phyloP scores from a whole-genome alignment of 2,113 vertebrate species.

The Brachypteracias leptosomus region DNA sequence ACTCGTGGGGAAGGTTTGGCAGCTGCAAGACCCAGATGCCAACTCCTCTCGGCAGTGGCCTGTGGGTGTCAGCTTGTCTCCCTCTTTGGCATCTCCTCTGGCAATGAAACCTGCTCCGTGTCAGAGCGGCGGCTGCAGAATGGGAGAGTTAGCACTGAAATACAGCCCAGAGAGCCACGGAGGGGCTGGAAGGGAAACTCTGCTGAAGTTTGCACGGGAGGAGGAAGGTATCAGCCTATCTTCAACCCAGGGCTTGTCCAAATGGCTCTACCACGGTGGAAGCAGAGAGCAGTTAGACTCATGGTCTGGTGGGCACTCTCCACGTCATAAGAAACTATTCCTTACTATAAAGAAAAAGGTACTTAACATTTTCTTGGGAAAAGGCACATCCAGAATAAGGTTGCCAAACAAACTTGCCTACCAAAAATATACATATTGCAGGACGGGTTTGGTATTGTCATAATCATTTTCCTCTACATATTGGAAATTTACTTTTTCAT shows the following conservation, averaged over 20 bases:
- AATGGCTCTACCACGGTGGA: fast-evolving
- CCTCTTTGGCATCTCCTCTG: neutral
- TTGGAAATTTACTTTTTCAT: too few species aligned
- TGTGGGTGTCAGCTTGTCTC: neutral
- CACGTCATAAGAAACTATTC: too few species aligned
- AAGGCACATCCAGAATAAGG: too few species aligned
- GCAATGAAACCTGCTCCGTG: neutral
- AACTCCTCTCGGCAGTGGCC: neutral
- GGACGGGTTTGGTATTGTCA: too few species aligned
- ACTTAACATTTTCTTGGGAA: too few species aligned
- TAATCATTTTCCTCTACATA: too few species aligned
- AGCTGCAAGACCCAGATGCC: neutral
- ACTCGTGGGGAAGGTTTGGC: neutral
- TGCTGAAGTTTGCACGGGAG: fast-evolving
- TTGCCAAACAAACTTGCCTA: too few species aligned
- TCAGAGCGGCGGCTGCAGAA: neutral
- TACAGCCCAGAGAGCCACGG: neutral
- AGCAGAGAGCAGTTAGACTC: too few species aligned
- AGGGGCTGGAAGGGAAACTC: neutral
- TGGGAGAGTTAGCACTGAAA: neutral
- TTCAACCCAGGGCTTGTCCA: neutral
- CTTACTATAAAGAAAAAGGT: too few species aligned
- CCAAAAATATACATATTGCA: too few species aligned
- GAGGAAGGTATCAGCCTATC: fast-evolving
- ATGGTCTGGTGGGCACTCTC: too few species aligned